phyloP scores from a whole-genome alignment of 2,888 invertebrate species.

The Fissipunctia ypsillon region DNA sequence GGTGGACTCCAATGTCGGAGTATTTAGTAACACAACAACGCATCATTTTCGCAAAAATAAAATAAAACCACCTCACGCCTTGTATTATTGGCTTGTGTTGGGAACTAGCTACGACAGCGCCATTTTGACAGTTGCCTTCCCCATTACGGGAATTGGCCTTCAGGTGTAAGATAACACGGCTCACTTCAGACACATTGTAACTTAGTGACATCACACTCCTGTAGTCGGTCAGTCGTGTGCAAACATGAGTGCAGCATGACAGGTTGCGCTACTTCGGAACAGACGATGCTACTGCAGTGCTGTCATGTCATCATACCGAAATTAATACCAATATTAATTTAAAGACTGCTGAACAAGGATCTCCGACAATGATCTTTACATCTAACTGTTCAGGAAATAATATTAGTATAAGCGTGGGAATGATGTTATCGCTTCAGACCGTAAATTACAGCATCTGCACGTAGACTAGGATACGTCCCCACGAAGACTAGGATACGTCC shows the following conservation, averaged over 20 bases:
- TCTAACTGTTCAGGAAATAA: not conserved
- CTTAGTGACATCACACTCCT: not conserved
- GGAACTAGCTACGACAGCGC: too few relatives aligned
- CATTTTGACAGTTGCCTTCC: too few relatives aligned
- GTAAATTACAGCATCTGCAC: not conserved
- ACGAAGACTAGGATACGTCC: too few relatives aligned
- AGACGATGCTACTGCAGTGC: not conserved
- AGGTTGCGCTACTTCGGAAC: too few relatives aligned
- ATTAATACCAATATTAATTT: not conserved
- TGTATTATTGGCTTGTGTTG: too few relatives aligned
- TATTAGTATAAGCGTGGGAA: not conserved
- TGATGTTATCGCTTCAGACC: too few relatives aligned
- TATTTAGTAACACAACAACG: too few relatives aligned
- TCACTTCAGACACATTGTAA: not conserved
- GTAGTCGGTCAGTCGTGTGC: not conserved
- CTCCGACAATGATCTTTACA: slow-evolving; percentile 17
- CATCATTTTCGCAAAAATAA: too few relatives aligned
- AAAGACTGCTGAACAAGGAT: not conserved
- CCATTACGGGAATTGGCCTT: too few relatives aligned
- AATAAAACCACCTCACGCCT: too few relatives aligned
- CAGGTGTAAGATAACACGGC: not conserved
- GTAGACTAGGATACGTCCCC: too few relatives aligned
- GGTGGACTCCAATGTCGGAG: too few relatives aligned
- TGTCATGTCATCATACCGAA: not conserved
- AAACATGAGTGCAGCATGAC: not conserved